phyloP scores from a whole-genome alignment of 2,888 invertebrate genomes.

The Mylabris sibirica region DNA sequence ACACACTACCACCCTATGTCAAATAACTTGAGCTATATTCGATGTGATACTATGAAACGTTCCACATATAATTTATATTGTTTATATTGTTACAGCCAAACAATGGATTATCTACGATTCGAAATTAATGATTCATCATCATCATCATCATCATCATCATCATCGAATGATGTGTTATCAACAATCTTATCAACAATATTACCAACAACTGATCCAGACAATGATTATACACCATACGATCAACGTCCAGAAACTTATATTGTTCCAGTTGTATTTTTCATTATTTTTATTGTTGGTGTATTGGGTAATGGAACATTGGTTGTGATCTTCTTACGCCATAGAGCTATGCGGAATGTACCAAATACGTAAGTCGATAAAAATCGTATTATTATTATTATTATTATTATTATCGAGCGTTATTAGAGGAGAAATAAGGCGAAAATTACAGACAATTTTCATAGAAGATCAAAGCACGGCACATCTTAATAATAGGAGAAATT shows the following conservation, averaged over 20 bases:
- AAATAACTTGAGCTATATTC: too few species aligned
- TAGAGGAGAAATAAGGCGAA: too few species aligned
- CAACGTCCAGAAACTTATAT: conserved; percentile 79
- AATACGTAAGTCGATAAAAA: conserved; percentile 70
- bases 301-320: conserved; percentile 85
- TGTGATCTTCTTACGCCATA: conserved; percentile 78
- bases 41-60: too few species aligned
- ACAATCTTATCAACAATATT: background rate
- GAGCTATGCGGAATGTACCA: conserved; percentile 85
- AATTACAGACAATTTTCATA: too few species aligned
- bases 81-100: background rate
- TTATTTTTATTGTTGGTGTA: conserved; percentile 84
- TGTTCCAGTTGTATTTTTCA: conserved; percentile 80
- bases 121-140: too few species aligned
- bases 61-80: conserved; percentile 26
- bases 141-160: too few species aligned
- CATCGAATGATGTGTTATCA: background rate
- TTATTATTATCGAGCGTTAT: too few species aligned
- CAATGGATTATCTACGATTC: background rate
- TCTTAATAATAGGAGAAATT: too few species aligned
- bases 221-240: conserved; percentile 64
- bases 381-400: too few species aligned
- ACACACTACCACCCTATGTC: too few species aligned
- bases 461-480: too few species aligned
- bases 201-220: conserved; percentile 24